Conservation (phyloP, 2,797 vertebrate genomes). For the Zenarchopterus dispar region DNA sequence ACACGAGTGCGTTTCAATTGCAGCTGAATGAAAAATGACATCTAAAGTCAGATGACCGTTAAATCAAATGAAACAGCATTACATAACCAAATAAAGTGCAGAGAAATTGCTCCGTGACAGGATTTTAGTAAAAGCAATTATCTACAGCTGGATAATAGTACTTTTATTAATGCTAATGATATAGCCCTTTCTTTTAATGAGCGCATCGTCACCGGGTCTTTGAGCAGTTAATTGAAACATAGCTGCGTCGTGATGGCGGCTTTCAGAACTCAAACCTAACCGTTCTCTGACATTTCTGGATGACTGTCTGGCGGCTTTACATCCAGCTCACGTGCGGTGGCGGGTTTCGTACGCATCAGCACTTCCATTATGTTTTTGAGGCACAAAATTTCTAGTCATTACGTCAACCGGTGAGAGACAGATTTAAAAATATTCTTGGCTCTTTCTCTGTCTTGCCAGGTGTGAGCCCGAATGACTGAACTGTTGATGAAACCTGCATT, state of each 20-base stretch:
- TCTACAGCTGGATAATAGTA: slow-evolving; percentile 57
- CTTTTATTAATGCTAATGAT: slow-evolving; percentile 70
- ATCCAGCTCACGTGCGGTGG: slow-evolving; percentile 11
- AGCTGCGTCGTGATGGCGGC: slow-evolving; percentile 27
- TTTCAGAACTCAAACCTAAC: slow-evolving; percentile 36
- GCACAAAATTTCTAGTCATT: too few relatives aligned
- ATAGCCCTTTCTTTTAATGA: slow-evolving; percentile 29
- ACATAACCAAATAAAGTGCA: slow-evolving; percentile 38
- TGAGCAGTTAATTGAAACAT: slow-evolving; percentile 61
- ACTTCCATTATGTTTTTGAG: too few relatives aligned
- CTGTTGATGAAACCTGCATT: slow-evolving; percentile 3
- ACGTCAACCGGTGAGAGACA: too few relatives aligned
- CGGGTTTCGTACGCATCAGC: slow-evolving; percentile 25
- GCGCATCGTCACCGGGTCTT: slow-evolving; percentile 27
- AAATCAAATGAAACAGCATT: slow-evolving; percentile 38
- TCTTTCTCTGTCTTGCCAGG: background rate
- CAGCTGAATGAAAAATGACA: slow-evolving; percentile 7
- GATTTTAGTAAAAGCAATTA: slow-evolving; percentile 43
- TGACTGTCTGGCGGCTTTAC: slow-evolving; percentile 24
- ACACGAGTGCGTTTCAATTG: slow-evolving; percentile 18
- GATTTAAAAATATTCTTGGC: slow-evolving; percentile 1
- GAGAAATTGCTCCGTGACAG: slow-evolving; percentile 35
- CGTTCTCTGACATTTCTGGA: slow-evolving; percentile 30
- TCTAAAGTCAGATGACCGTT: slow-evolving; percentile 30
- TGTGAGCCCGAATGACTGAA: slow-evolving; percentile 1